Evolutionary conservation across 2,888 invertebrate genomes (phyloP).

Genomic region (Lamellibrachia columna): DNA sequence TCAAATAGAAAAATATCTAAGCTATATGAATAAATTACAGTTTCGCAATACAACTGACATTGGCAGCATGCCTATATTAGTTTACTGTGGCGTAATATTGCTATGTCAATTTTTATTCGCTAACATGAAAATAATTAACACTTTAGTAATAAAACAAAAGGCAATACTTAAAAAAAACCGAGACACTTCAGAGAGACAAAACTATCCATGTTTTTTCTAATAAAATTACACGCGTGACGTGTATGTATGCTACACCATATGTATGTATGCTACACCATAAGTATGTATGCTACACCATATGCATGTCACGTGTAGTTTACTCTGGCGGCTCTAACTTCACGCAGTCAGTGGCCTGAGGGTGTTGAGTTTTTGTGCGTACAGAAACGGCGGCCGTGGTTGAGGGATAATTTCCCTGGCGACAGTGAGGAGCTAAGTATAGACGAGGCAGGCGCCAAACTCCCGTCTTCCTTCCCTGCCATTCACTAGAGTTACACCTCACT

Average conservation of each 20-base stretch:
- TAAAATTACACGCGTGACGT: background rate
- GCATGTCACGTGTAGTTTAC: background rate
- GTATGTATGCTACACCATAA: too few relatives aligned
- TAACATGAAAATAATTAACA: too few relatives aligned
- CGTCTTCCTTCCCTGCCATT: constrained; percentile 16
- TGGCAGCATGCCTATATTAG: too few relatives aligned
- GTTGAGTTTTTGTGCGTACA: background rate
- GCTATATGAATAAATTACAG: too few relatives aligned
- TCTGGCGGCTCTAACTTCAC: background rate
- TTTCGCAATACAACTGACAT: too few relatives aligned
- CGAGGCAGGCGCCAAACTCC: background rate
- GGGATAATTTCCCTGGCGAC: constrained; percentile 12
- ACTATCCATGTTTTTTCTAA: background rate
- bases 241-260: background rate
- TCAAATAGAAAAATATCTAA: too few relatives aligned
- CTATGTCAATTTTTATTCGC: too few relatives aligned
- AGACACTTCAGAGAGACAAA: background rate
- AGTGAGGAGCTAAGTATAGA: background rate
- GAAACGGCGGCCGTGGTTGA: background rate
- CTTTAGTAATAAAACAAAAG: too few relatives aligned
- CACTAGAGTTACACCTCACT: background rate
- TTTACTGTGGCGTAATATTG: too few relatives aligned
- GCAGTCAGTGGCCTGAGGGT: background rate
- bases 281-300: background rate
- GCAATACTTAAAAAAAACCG: background rate